These are phyloP conservation scores for Sinonovacula constricta DNA, from an alignment of 1,140 invertebrate species.

Conservation along the genomic window DNA sequence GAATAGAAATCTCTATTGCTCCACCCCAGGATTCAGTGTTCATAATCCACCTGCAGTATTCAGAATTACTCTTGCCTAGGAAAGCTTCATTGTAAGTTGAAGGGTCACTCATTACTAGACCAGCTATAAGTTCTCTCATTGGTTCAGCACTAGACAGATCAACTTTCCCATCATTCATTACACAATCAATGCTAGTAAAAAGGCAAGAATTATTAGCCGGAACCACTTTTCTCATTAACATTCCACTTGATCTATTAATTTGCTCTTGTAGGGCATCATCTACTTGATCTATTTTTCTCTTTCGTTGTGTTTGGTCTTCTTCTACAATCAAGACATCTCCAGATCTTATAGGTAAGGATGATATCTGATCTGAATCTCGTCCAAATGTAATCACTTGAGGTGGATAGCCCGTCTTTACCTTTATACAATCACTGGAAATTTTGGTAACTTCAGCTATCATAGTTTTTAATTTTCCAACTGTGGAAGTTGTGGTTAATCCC, in stretches of 20 bases:
- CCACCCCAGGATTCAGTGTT: conserved; percentile 90
- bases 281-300: conserved; percentile 37
- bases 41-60: conserved; percentile 86
- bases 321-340: conserved; percentile 93
- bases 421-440: conserved; percentile 83
- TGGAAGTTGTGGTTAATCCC: conserved; percentile 75
- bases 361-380: conserved; percentile 80
- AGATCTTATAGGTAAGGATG: conserved; percentile 84
- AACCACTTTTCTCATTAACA: conserved; percentile 92
- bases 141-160: conserved; percentile 85
- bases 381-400: conserved; percentile 86
- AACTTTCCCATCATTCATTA: conserved; percentile 83
- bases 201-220: conserved; percentile 97
- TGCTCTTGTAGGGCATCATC: conserved; percentile 61
- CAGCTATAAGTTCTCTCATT: conserved; percentile 92
- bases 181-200: conserved; percentile 91
- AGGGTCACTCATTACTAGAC: conserved; percentile 87
- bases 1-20: conserved; percentile 93
- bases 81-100: conserved; percentile 91
- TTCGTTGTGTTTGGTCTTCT: conserved; percentile 80
- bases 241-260: conserved; percentile 79
- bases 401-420: conserved; percentile 89
- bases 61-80: conserved; percentile 89
- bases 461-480: conserved; percentile 85
- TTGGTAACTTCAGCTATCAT: conserved; percentile 85